Conservation (phyloP, 2,113 vertebrate species). For the Melierax canorus region DNA sequence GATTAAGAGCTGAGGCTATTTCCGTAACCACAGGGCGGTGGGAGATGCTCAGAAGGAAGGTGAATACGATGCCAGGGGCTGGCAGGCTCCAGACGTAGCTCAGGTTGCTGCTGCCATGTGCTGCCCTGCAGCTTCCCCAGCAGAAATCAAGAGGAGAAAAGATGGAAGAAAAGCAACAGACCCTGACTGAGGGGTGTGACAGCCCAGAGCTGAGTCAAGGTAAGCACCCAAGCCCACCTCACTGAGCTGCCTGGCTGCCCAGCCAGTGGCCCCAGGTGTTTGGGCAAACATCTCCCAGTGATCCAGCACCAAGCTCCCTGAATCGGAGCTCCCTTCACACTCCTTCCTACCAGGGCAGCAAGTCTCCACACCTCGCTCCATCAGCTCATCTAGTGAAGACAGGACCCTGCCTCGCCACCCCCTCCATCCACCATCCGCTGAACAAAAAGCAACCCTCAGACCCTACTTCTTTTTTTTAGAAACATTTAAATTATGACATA, state of each 20-base stretch:
- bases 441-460: neutral
- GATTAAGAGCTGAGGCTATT: neutral
- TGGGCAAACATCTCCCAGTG: neutral
- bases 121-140: neutral
- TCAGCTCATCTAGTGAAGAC: neutral
- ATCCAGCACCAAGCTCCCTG: neutral
- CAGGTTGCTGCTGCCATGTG: neutral
- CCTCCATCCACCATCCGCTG: neutral
- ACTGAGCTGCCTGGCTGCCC: neutral
- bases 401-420: rapidly evolving
- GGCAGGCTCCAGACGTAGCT: rapidly evolving
- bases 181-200: neutral
- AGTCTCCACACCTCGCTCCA: neutral
- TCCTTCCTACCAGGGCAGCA: neutral
- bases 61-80: neutral
- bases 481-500: constrained; percentile 24
- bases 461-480: neutral
- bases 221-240: neutral
- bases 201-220: neutral
- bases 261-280: too few relatives aligned
- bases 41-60: neutral
- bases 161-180: neutral
- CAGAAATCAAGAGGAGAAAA: neutral
- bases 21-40: neutral
- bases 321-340: rapidly evolving